Evolutionary conservation across 2,113 vertebrate genomes (phyloP).

Genomic region (Connochaetes taurinus): DNA sequence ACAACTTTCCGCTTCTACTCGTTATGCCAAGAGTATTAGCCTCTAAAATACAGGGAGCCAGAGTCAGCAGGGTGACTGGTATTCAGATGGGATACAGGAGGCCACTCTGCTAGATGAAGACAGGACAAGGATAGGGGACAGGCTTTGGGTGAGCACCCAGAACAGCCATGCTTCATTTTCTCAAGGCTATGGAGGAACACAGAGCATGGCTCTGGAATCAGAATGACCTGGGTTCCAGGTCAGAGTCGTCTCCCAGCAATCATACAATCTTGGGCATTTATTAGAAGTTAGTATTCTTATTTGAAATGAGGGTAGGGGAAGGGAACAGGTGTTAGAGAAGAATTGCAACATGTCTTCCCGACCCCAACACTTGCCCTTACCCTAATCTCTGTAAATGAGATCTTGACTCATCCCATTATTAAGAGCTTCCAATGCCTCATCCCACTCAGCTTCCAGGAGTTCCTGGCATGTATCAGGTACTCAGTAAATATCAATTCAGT

Average conservation of each 20-base stretch:
- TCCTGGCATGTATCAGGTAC: not conserved
- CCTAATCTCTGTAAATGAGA: not conserved
- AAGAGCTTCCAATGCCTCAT: not conserved
- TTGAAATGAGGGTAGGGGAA: not conserved
- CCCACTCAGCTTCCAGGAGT: not conserved
- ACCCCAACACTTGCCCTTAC: not conserved
- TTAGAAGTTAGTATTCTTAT: not conserved
- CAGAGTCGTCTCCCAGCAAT: not conserved
- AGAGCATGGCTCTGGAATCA: not conserved
- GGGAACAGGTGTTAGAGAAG: not conserved
- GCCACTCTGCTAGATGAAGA: not conserved
- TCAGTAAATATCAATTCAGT: not conserved
- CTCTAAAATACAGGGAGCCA: not conserved
- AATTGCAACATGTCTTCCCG: not conserved
- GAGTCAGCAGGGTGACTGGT: not conserved
- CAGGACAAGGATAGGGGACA: not conserved
- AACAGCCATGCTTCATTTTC: not conserved
- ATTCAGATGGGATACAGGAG: not conserved
- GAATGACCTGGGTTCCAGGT: not conserved
- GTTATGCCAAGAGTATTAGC: not conserved
- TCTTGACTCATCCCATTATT: not conserved
- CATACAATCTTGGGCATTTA: not conserved
- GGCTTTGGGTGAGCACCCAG: not conserved
- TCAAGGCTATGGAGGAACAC: not conserved
- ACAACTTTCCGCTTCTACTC: not conserved